Evolutionary conservation across 37 sponge, comb jelly and placozoan species (phyloP).

Genomic region (Lycopodina hypogea): DNA sequence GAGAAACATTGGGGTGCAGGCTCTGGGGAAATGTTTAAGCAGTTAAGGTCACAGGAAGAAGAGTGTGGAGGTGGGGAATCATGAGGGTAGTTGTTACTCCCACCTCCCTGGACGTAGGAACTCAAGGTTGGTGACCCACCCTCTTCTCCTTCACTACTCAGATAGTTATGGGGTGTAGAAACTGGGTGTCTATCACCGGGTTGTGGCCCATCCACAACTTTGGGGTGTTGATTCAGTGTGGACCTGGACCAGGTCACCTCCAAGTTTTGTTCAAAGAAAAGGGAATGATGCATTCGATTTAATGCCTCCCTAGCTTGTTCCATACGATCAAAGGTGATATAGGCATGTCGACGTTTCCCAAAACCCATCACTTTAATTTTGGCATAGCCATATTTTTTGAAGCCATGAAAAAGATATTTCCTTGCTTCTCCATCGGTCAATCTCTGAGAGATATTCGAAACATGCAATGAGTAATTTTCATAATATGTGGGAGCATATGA

Average conservation of each 20-base stretch:
- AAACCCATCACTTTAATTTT: constrained; percentile 69
- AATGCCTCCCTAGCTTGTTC: constrained; percentile 57
- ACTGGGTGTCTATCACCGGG: background rate
- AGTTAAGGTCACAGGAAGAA: constrained; percentile 21
- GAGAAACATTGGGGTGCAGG: background rate
- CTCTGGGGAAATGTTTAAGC: background rate
- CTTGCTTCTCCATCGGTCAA: constrained; percentile 48
- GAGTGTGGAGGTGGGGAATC: background rate
- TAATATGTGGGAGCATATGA: background rate
- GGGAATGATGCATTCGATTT: constrained; percentile 26
- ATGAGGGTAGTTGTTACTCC: background rate
- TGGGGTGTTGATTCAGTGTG: constrained; percentile 47
- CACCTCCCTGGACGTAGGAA: background rate
- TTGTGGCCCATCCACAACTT: background rate
- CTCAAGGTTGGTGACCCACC: background rate
- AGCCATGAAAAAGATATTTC: constrained; percentile 45
- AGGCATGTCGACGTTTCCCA: constrained; percentile 70
- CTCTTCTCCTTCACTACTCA: background rate
- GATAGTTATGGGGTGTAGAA: background rate
- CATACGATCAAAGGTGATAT: constrained; percentile 62
- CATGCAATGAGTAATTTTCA: constrained; percentile 56
- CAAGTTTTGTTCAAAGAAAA: constrained; percentile 46
- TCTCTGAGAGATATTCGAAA: constrained; percentile 54
- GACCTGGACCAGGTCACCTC: constrained; percentile 71
- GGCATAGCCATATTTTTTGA: constrained; percentile 68